These are phyloP conservation scores for Myoxocephalus aenaeus DNA, from an alignment of 2,797 vertebrate genomes.

Conservation along the genomic window DNA sequence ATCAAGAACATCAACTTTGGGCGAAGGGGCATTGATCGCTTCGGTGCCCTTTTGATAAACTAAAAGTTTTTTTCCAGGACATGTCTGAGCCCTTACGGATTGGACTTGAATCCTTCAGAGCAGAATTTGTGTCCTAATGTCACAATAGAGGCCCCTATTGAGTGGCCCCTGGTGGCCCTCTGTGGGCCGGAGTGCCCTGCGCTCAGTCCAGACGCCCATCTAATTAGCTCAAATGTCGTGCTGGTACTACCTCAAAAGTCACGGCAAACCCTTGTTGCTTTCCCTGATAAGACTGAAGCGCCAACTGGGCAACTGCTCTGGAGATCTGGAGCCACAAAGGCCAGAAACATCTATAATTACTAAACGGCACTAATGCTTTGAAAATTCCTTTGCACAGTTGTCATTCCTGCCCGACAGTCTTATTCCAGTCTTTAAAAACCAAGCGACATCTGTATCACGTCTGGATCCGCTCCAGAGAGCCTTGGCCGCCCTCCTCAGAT, in stretches of 20 bases:
- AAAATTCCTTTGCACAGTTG: slow-evolving; percentile 52
- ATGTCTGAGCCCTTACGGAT: not conserved
- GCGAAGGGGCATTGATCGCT: not conserved
- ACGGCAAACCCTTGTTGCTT: too few relatives aligned
- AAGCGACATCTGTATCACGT: slow-evolving; percentile 57
- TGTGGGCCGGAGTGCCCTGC: too few relatives aligned
- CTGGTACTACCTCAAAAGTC: not conserved
- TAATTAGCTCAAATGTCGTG: not conserved
- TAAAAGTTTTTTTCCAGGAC: not conserved
- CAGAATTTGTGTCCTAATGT: not conserved
- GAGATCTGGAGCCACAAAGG: not conserved
- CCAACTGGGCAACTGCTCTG: not conserved
- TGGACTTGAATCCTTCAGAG: too few relatives aligned
- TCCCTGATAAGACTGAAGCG: too few relatives aligned
- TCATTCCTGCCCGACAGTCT: slow-evolving; percentile 78
- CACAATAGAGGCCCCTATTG: not conserved
- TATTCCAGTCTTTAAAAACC: slow-evolving; percentile 82
- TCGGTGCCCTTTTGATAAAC: not conserved
- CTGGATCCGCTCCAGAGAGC: slow-evolving; percentile 3
- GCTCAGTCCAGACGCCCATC: not conserved
- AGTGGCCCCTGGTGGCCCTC: not conserved
- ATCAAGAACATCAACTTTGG: not conserved
- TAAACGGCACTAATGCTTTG: slow-evolving; percentile 79
- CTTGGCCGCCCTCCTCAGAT: slow-evolving; percentile 2
- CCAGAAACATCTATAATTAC: slow-evolving; percentile 83